These are phyloP conservation scores for Acrocera orbiculus DNA, from an alignment of 2,888 invertebrate species.

Conservation along the genomic window DNA sequence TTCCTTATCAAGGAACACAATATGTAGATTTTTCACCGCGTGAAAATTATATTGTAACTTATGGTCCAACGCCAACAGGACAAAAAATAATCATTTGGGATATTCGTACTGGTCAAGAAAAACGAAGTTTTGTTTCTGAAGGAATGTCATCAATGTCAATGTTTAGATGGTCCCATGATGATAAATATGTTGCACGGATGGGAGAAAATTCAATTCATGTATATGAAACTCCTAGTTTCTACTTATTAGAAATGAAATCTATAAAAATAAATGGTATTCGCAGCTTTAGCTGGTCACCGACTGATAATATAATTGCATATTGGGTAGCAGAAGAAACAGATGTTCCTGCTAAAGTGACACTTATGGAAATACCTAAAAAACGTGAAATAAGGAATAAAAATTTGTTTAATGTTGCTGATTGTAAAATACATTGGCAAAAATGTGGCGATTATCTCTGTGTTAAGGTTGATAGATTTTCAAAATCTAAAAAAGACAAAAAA, in stretches of 20 bases:
- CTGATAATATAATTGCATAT: constrained; percentile 89
- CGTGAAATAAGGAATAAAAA: constrained; percentile 84
- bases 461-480: constrained; percentile 75
- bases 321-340: constrained; percentile 98
- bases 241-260: constrained; percentile 83
- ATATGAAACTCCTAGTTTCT: constrained; percentile 93
- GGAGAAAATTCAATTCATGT: constrained; percentile 73
- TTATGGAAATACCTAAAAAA: constrained; percentile 81
- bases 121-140: constrained; percentile 77
- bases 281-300: constrained; percentile 97
- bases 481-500: constrained; percentile 84
- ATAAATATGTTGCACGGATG: constrained; percentile 83
- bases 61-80: constrained; percentile 68
- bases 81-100: constrained; percentile 88
- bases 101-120: constrained; percentile 83
- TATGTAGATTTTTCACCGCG: constrained; percentile 96
- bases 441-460: constrained; percentile 95
- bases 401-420: constrained; percentile 93
- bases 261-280: constrained; percentile 77
- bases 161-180: constrained; percentile 94
- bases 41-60: constrained; percentile 91
- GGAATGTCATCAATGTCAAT: constrained; percentile 78
- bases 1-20: constrained; percentile 76
- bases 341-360: constrained; percentile 85
- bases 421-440: constrained; percentile 98